phyloP scores from a whole-genome alignment of 1,140 invertebrate species.

The Pseudomyrmex concolor region DNA sequence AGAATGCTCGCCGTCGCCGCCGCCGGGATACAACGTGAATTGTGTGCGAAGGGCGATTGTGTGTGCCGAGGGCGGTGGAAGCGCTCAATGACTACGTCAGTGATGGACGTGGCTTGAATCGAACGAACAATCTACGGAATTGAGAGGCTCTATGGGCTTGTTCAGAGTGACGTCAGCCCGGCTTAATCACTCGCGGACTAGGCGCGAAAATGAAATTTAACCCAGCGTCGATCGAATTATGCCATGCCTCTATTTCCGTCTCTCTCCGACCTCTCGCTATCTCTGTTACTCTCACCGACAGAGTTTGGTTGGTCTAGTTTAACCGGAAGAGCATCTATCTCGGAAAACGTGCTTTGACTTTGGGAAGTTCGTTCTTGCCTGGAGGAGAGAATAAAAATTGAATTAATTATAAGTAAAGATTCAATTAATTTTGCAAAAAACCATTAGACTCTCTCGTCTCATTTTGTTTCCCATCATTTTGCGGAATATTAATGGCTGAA shows the following conservation, averaged over 20 bases:
- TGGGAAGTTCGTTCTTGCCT: background rate
- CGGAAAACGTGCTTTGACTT: slow-evolving; percentile 10
- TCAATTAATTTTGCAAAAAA: too few species aligned
- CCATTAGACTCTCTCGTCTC: too few species aligned
- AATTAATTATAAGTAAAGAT: too few species aligned
- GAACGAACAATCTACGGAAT: slow-evolving; percentile 73
- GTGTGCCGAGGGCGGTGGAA: slow-evolving; percentile 45
- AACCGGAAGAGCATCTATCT: background rate
- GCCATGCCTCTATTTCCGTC: background rate
- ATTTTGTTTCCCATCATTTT: too few species aligned
- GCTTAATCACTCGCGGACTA: slow-evolving; percentile 44
- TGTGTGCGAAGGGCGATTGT: slow-evolving; percentile 65
- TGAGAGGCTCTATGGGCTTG: background rate
- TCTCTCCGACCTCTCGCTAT: too few species aligned
- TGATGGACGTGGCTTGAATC: slow-evolving; percentile 77
- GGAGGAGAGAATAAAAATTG: too few species aligned
- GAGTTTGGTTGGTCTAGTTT: slow-evolving; percentile 19
- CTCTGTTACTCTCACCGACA: background rate
- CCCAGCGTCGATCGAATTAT: slow-evolving; percentile 21
- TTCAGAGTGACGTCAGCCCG: slow-evolving; percentile 4
- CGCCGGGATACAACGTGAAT: slow-evolving; percentile 74
- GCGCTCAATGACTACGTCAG: slow-evolving; percentile 14
- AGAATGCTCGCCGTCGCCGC: slow-evolving; percentile 13
- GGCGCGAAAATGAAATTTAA: slow-evolving; percentile 53
- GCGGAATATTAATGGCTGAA: too few species aligned